Percentiles rank a stretch among this genome's conserved stretches.
These are phyloP conservation scores for Cuniculus paca DNA, from an alignment of 2,797 vertebrate species.

Conservation along the genomic window DNA sequence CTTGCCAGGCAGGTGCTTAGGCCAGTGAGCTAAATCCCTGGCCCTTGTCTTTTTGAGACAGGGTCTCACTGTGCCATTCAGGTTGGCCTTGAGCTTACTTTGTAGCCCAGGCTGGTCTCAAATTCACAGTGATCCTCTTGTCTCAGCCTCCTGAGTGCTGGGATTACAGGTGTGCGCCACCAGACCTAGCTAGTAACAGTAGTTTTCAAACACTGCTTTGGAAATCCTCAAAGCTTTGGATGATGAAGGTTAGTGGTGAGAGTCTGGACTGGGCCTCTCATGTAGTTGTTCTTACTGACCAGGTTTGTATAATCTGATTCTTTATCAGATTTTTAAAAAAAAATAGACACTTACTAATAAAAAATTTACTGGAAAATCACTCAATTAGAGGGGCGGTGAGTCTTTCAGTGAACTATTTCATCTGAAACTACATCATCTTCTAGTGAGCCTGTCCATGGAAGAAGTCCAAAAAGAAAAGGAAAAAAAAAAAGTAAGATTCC, in stretches of 20 bases:
- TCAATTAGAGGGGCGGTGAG: background rate
- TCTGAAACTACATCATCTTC: slow-evolving; percentile 9
- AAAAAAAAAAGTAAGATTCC: background rate
- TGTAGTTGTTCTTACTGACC: background rate
- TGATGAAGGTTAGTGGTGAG: background rate
- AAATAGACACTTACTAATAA: background rate
- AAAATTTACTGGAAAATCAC: background rate
- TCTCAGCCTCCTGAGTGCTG: too few species aligned
- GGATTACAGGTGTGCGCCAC: too few species aligned
- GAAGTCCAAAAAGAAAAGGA: too few species aligned
- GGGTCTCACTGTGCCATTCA: too few species aligned
- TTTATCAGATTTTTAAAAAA: slow-evolving; percentile 6
- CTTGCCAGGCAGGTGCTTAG: too few species aligned
- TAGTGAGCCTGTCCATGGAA: background rate
- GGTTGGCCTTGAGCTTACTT: too few species aligned
- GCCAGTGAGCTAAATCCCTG: too few species aligned
- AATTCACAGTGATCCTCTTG: too few species aligned
- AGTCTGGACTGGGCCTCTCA: background rate
- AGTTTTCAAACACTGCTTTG: background rate
- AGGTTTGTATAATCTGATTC: background rate
- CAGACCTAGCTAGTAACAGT: too few species aligned
- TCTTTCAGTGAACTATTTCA: background rate
- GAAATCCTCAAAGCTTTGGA: background rate
- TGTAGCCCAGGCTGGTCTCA: too few species aligned
- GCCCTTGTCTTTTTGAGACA: too few species aligned